Percentiles rank a stretch among this genome's conserved stretches.
Evolutionary conservation across 2,113 vertebrate species (phyloP).

Genomic region (Colistium nudipinnis): DNA sequence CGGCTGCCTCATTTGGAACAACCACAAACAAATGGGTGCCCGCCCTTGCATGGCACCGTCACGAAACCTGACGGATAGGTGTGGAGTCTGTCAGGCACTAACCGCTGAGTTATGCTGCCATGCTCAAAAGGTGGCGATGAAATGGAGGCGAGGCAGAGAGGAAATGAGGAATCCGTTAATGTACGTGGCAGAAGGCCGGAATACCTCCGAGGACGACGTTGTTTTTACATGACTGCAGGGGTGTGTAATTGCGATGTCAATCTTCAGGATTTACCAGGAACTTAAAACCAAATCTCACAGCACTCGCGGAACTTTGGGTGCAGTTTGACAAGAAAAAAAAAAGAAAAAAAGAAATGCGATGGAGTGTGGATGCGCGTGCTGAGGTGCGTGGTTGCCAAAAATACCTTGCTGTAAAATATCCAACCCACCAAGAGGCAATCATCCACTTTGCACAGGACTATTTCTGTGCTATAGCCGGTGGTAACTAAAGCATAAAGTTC

Average conservation of each 20-base stretch:
- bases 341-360: slow-evolving; percentile 17
- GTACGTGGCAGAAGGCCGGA: slow-evolving; percentile 31
- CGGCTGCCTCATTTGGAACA: slow-evolving; percentile 14
- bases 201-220: slow-evolving; percentile 11
- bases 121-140: slow-evolving; percentile 13
- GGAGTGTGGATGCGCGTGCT: background rate
- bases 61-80: slow-evolving; percentile 22
- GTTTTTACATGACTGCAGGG: slow-evolving; percentile 44
- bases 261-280: slow-evolving; percentile 31
- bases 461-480: background rate
- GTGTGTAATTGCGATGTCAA: slow-evolving; percentile 51
- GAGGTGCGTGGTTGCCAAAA: slow-evolving; percentile 4
- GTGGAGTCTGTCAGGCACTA: slow-evolving; percentile 20
- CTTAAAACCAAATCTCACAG: slow-evolving; percentile 9
- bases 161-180: slow-evolving; percentile 45
- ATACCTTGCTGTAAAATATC: background rate
- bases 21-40: background rate
- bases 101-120: slow-evolving; percentile 26
- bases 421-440: background rate
- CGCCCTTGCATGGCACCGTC: background rate
- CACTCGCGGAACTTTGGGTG: slow-evolving; percentile 21
- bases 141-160: slow-evolving; percentile 1
- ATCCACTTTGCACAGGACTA: background rate
- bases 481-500: background rate
- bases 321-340: slow-evolving; percentile 19